Base-by-base conservation (phyloP, 2,888 invertebrate genomes). In the Drosophila parthenogenetica region DNA sequence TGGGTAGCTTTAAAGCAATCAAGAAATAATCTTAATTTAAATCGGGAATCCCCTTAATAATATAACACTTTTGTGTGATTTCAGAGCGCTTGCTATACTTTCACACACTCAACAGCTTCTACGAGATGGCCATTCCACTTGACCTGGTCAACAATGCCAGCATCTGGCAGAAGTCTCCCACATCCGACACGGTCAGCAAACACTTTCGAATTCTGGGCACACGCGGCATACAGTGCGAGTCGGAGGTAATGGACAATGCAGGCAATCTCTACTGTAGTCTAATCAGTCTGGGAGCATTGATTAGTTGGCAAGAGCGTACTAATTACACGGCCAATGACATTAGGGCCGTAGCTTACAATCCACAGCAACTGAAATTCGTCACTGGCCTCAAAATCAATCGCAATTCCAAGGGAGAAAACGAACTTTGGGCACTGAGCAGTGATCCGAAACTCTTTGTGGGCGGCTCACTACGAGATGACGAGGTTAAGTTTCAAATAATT, bases 231-330 rank as follows among this genome's bases (percentile, higher is more conserved):
- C 97, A 97, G 90, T 93, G 95, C 13, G 96, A 95, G 10, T 95
- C 96, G 0, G 94, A 96, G 92, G 95, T 94, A 0, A 95, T 96
- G 90, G 95, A 96, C 81, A 93, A 93, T 35, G 93, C 94, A 50
- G 96, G 96, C 0, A 93, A 96, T 63, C 91, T 96, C 72, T 96
- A 94, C 89, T 96, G 95, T 87, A 96, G 96, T 0, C 90, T 95
- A 3, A 93, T 95, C 92, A 93, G 94, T 0, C 94, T 95, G 11
- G 94, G 95, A 5, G 94, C 95, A n/a, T 93, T 97, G 40, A 94
- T 94, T 77, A 96, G 95, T 79, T 96, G 96, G 96, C 95, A 96
- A 85, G 94, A 94, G 3, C 93, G 92, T 0, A 94, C 94, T 0
- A 93, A 94, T 39, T 96, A 94, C 80, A 93, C 94, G 0, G 93